phyloP scores from a whole-genome alignment of 2,797 vertebrate species.

The Myioborus miniatus region DNA sequence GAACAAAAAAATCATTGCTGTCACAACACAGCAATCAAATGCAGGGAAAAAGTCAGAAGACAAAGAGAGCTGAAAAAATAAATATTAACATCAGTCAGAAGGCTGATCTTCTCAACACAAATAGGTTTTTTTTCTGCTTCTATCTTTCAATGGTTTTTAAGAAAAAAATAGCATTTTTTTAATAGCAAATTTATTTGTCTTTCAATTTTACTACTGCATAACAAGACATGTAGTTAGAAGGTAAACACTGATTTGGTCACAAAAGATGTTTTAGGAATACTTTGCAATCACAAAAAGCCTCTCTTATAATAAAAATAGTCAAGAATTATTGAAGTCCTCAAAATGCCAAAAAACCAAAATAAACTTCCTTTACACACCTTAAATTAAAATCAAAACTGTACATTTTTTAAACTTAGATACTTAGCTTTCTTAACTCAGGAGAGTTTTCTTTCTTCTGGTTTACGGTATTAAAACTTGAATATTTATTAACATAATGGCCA shows the following conservation, averaged over 20 bases:
- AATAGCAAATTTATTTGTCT: neutral
- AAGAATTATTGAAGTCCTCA: neutral
- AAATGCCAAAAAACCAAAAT: neutral
- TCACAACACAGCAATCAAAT: neutral
- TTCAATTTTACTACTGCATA: neutral
- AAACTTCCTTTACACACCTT: neutral
- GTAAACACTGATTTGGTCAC: neutral
- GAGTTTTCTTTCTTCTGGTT: neutral
- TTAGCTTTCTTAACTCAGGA: neutral
- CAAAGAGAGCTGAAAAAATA: neutral
- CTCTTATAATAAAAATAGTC: neutral
- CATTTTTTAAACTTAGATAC: neutral
- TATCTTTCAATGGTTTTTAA: neutral
- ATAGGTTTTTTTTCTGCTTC: neutral
- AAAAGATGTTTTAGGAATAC: neutral
- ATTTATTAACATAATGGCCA: neutral
- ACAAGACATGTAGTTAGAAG: neutral
- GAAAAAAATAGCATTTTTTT: neutral
- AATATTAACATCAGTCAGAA: neutral
- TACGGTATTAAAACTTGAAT: neutral
- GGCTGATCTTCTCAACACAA: neutral
- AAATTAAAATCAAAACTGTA: neutral
- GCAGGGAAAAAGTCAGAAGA: neutral
- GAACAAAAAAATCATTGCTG: neutral
- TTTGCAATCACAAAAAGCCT: neutral